Evolutionary conservation across 2,113 vertebrate species (phyloP).

Genomic region (Macroglossus sobrinus): DNA sequence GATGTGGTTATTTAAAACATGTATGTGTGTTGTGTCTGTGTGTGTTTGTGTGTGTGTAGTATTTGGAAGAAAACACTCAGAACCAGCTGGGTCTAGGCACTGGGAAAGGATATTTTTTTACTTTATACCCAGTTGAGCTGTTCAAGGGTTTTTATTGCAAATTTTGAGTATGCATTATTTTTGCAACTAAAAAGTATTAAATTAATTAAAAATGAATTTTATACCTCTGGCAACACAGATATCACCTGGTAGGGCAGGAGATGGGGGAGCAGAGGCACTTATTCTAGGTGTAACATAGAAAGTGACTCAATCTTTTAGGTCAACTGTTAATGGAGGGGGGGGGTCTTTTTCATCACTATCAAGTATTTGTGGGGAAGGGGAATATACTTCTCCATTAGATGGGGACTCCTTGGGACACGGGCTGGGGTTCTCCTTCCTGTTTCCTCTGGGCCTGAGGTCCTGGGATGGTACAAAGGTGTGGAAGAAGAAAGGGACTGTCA

Average conservation of each 20-base stretch:
- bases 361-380: neutral
- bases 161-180: neutral
- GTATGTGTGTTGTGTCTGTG: accelerated
- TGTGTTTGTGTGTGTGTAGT: neutral
- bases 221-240: neutral
- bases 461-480: neutral
- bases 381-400: neutral
- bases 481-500: neutral
- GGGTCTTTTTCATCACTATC: neutral
- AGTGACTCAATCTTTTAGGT: neutral
- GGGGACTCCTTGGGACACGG: neutral
- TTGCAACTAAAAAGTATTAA: constrained; percentile 33
- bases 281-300: neutral
- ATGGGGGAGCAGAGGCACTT: neutral
- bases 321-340: neutral
- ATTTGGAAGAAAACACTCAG: neutral
- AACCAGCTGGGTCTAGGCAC: neutral
- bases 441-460: neutral
- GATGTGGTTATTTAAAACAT: neutral
- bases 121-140: neutral
- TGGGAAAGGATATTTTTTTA: neutral
- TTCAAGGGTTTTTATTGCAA: neutral
- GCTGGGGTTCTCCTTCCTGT: neutral
- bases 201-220: neutral
- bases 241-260: neutral